These are phyloP conservation scores for Ellobius talpinus DNA, from an alignment of 2,113 vertebrate species.

Conservation along the genomic window DNA sequence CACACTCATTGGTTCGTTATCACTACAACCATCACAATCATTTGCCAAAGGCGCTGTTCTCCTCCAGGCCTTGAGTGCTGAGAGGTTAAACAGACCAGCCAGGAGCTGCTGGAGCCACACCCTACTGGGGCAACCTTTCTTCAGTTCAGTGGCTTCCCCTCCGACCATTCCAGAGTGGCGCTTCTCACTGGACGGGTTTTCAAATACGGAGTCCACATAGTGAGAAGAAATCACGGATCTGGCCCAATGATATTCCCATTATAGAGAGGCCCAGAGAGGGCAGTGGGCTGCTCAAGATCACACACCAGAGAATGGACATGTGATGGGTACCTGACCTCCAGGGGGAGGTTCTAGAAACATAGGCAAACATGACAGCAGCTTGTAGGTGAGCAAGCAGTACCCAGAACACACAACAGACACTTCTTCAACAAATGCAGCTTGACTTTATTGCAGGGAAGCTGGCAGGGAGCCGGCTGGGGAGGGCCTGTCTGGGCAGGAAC, in stretches of 20 bases:
- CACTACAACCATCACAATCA: background rate
- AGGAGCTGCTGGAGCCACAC: too few relatives aligned
- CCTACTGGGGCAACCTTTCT: background rate
- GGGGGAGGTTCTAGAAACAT: background rate
- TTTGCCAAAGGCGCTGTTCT: background rate
- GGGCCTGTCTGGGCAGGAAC: background rate
- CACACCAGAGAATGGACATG: background rate
- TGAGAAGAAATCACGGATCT: background rate
- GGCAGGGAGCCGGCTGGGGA: background rate
- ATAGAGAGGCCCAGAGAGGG: background rate
- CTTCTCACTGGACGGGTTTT: background rate
- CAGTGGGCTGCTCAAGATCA: background rate
- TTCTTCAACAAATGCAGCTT: constrained; percentile 29
- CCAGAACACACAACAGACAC: background rate
- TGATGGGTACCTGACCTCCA: background rate
- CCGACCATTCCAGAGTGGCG: background rate
- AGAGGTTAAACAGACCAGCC: background rate
- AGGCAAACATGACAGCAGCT: background rate
- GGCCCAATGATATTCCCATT: background rate
- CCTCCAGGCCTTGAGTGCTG: background rate
- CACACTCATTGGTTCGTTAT: background rate
- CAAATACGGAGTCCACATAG: background rate
- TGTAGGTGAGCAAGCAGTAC: background rate
- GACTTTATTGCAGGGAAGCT: constrained; percentile 68
- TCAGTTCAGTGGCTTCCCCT: background rate